phyloP scores from a whole-genome alignment of 2,888 invertebrate species.

The Drosophila buzzatii region DNA sequence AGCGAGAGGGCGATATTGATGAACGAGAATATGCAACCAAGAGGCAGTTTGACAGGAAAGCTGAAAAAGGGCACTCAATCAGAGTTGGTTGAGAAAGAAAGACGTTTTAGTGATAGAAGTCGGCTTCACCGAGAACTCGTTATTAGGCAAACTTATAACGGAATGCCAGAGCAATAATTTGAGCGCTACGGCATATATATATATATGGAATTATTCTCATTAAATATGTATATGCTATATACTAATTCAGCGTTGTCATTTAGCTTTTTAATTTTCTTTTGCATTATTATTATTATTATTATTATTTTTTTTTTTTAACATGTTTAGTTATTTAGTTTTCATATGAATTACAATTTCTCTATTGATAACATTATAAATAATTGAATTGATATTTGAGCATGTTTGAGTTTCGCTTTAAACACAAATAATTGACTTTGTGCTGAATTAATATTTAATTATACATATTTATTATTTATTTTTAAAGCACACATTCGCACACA shows the following conservation, averaged over 20 bases:
- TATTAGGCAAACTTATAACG: too few relatives aligned
- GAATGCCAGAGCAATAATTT: too few relatives aligned
- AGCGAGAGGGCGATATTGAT: too few relatives aligned
- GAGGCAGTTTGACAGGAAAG: too few relatives aligned
- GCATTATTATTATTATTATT: not conserved
- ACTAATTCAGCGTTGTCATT: not conserved
- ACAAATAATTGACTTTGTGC: constrained; percentile 13
- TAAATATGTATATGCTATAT: not conserved
- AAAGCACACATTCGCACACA: not conserved
- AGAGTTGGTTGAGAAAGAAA: too few relatives aligned
- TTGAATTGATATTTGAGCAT: not conserved
- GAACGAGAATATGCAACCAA: too few relatives aligned
- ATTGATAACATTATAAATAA: constrained; percentile 7
- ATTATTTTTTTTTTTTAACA: not conserved
- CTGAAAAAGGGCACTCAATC: too few relatives aligned
- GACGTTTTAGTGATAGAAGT: too few relatives aligned
- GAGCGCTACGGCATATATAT: too few relatives aligned
- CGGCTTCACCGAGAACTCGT: too few relatives aligned
- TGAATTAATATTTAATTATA: not conserved
- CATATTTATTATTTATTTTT: constrained; percentile 6
- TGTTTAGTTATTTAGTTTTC: not conserved
- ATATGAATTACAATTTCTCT: not conserved
- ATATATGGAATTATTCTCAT: not conserved
- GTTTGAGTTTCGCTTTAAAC: not conserved
- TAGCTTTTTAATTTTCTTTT: not conserved